A percentile compares a stretch with the other conserved stretches of the same genome.
Conservation (phyloP, 2,797 vertebrate genomes). For the Centropyge bicolor region DNA sequence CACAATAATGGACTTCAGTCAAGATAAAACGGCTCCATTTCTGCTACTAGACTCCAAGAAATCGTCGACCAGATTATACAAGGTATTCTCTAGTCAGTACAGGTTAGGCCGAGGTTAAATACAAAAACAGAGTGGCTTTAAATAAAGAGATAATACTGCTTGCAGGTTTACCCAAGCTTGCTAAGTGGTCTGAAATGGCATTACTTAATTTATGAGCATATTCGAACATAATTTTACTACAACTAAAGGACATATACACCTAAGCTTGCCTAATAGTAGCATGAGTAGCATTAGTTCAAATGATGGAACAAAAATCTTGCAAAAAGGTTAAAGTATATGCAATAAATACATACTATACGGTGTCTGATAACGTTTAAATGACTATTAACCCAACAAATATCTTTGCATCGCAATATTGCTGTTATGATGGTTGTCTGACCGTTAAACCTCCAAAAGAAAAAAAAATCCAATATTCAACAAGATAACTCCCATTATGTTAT, state of each 20-base stretch:
- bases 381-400: slow-evolving; percentile 45
- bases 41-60: slow-evolving; percentile 68
- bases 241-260: slow-evolving; percentile 41
- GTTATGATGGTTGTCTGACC: slow-evolving; percentile 37
- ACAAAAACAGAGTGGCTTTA: slow-evolving; percentile 70
- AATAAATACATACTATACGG: slow-evolving; percentile 70
- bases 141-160: slow-evolving; percentile 81
- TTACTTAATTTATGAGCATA: slow-evolving; percentile 54
- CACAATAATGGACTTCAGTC: slow-evolving; percentile 78
- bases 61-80: slow-evolving; percentile 58
- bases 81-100: slow-evolving; percentile 65
- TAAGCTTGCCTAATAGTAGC: slow-evolving; percentile 43
- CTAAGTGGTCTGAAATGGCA: slow-evolving; percentile 54
- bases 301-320: slow-evolving; percentile 32
- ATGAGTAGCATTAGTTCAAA: slow-evolving; percentile 41
- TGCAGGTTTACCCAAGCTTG: slow-evolving; percentile 70
- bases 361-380: slow-evolving; percentile 55
- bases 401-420: slow-evolving; percentile 63
- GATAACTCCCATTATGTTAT: slow-evolving; percentile 20
- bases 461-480: neutral
- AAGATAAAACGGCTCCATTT: slow-evolving; percentile 56
- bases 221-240: slow-evolving; percentile 11
- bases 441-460: neutral
- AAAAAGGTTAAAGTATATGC: slow-evolving; percentile 46
- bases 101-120: slow-evolving; percentile 63